phyloP scores from a whole-genome alignment of 2,888 invertebrate species.

The Andrena bucephala region DNA sequence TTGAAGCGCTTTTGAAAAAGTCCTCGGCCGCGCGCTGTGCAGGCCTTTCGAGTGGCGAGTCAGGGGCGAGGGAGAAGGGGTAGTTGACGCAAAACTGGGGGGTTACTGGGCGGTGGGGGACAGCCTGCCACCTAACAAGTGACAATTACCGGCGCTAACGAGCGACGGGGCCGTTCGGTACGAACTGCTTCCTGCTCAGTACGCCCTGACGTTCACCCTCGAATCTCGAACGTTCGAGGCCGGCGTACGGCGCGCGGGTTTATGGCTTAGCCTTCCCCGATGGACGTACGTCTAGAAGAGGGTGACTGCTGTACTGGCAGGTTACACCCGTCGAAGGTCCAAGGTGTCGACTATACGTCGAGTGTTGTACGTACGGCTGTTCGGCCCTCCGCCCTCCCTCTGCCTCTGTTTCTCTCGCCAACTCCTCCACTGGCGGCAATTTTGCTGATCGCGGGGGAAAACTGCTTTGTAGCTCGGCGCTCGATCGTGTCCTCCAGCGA shows the following conservation, averaged over 20 bases:
- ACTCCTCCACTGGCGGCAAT: not conserved
- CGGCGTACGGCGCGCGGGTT: not conserved
- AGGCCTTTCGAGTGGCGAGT: constrained; percentile 57
- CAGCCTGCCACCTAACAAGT: constrained; percentile 76
- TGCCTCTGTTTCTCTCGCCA: not conserved
- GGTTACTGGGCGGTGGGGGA: constrained; percentile 23
- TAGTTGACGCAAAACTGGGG: constrained; percentile 37
- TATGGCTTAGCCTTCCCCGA: constrained; percentile 32
- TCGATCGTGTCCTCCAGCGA: constrained; percentile 7
- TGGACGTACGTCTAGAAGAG: constrained; percentile 17
- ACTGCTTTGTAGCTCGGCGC: constrained; percentile 16
- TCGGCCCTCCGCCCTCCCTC: not conserved
- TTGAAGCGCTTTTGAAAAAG: constrained; percentile 71
- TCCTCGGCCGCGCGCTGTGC: constrained; percentile 44
- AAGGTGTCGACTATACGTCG: constrained; percentile 26
- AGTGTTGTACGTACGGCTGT: constrained; percentile 6
- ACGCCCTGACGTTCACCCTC: constrained; percentile 8
- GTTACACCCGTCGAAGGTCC: constrained; percentile 36
- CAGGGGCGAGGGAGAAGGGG: not conserved
- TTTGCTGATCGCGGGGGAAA: constrained; percentile 38
- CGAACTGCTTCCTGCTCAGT: constrained; percentile 56
- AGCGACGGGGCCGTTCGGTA: constrained; percentile 66
- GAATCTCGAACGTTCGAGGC: constrained; percentile 16
- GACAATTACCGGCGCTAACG: constrained; percentile 80
- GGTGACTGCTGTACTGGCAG: constrained; percentile 27